Conservation (phyloP, 2,888 invertebrate genomes). For the Torymus texanus region DNA sequence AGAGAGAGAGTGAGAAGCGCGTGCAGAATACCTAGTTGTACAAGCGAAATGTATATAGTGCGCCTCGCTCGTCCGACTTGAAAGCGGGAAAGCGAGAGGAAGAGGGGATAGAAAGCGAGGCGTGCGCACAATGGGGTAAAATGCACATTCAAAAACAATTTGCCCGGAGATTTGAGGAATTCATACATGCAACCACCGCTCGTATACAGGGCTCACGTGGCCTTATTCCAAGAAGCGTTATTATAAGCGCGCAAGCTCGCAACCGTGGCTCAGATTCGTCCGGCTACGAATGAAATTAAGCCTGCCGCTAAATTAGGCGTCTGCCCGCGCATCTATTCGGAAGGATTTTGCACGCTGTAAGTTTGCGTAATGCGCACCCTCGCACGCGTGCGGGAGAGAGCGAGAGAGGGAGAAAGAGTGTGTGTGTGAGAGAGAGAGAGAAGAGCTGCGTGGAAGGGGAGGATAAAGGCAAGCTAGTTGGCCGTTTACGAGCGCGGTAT, state of each 20-base stretch:
- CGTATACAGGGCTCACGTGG: no score
- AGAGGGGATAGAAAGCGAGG: background rate
- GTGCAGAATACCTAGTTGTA: no score
- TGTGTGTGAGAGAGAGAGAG: no score
- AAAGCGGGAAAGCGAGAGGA: background rate
- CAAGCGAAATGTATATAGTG: no score
- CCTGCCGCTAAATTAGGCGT: background rate
- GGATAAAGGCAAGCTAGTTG: no score
- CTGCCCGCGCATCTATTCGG: background rate
- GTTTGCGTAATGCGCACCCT: background rate
- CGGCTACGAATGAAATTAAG: conserved; percentile 35
- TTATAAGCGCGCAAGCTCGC: background rate
- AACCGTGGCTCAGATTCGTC: background rate
- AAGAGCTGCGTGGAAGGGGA: no score
- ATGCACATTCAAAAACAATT: conserved; percentile 50
- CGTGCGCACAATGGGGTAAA: conserved; percentile 19
- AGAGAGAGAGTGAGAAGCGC: background rate
- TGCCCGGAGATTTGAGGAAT: conserved; percentile 41
- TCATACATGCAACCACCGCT: conserved; percentile 6
- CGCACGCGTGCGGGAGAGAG: no score
- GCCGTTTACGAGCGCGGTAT: no score
- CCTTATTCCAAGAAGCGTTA: conserved; percentile 13
- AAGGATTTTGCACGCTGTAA: background rate
- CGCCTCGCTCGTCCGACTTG: background rate
- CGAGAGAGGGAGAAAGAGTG: no score